These are phyloP conservation scores for Engystomops pustulosus DNA, from an alignment of 2,113 vertebrate genomes.

Conservation along the genomic window DNA sequence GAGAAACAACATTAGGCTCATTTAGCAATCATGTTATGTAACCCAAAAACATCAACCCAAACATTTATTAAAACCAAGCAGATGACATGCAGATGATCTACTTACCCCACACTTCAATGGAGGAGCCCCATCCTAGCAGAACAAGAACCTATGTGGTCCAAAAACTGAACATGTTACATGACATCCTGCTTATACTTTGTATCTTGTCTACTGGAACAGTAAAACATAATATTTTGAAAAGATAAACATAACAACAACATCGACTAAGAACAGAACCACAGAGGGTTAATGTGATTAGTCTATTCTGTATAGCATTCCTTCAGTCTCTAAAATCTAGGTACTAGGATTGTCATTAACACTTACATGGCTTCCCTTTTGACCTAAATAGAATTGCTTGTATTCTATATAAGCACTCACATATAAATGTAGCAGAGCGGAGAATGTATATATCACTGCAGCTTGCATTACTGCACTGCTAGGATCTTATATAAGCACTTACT, in stretches of 20 bases:
- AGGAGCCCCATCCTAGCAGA: background rate
- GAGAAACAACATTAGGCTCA: background rate
- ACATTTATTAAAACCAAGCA: background rate
- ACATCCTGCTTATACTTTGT: background rate
- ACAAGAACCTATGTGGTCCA: background rate
- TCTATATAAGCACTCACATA: background rate
- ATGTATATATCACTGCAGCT: background rate
- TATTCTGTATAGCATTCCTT: background rate
- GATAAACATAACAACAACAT: background rate
- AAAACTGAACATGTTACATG: background rate
- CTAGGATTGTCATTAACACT: background rate
- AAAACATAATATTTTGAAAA: background rate
- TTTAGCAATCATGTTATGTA: slow-evolving; percentile 14
- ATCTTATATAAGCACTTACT: background rate
- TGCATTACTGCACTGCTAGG: too few species aligned
- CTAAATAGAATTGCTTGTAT: background rate
- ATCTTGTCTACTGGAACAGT: background rate
- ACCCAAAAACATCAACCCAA: background rate
- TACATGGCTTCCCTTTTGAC: background rate
- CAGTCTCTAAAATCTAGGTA: background rate
- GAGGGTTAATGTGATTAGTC: background rate
- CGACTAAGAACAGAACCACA: background rate
- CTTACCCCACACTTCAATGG: background rate
- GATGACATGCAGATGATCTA: background rate
- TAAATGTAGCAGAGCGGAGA: background rate